phyloP scores from a whole-genome alignment of 1,140 invertebrate species.

The Tetramorium simillimum region DNA sequence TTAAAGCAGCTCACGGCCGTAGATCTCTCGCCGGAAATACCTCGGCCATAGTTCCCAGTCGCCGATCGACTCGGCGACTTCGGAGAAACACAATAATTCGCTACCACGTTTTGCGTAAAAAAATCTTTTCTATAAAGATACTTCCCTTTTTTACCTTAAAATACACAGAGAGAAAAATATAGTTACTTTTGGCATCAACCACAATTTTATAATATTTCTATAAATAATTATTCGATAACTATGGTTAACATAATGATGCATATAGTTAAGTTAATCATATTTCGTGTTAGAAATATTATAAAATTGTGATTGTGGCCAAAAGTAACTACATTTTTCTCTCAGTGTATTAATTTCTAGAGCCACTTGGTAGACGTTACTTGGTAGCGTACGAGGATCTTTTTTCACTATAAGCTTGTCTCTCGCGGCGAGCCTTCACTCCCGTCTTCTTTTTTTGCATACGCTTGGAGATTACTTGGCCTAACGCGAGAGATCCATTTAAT shows the following conservation, averaged over 20 bases:
- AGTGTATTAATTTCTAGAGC: conserved; percentile 7
- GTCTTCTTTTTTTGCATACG: conserved; percentile 29
- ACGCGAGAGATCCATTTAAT: conserved; percentile 51
- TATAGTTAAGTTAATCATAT: too few relatives aligned
- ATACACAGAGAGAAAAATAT: not conserved
- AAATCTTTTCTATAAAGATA: conserved; percentile 38
- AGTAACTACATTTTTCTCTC: too few relatives aligned
- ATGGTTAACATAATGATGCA: too few relatives aligned
- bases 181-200: too few relatives aligned
- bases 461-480: conserved; percentile 64
- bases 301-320: too few relatives aligned
- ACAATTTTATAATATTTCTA: too few relatives aligned
- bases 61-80: conserved; percentile 7
- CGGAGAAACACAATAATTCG: conserved; percentile 9
- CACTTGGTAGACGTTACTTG: conserved; percentile 20
- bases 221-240: too few relatives aligned
- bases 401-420: conserved; percentile 3
- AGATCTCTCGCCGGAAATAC: conserved; percentile 20
- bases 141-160: conserved; percentile 47
- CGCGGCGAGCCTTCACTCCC: not conserved
- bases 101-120: not conserved
- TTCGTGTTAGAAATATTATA: too few relatives aligned
- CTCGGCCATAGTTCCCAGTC: conserved; percentile 2
- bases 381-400: not conserved
- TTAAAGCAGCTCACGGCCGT: conserved; percentile 35